These are phyloP conservation scores for Bombus terrestris DNA, from an alignment of 1,140 invertebrate genomes.

Conservation along the genomic window DNA sequence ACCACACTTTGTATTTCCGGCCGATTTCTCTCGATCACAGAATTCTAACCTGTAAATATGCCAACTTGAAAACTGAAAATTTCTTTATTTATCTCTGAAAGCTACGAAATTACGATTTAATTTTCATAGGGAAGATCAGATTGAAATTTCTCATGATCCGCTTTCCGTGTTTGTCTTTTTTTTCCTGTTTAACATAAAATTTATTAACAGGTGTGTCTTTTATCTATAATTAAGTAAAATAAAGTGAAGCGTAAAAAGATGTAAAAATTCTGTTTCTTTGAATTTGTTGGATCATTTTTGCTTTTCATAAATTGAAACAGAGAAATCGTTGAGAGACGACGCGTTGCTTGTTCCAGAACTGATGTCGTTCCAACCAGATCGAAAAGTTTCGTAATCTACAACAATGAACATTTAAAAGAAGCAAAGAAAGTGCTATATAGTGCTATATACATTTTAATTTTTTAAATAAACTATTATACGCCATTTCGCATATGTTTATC, in stretches of 20 bases:
- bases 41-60: background rate
- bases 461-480: background rate
- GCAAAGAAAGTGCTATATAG: too few species aligned
- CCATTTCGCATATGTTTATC: background rate
- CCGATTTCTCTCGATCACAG: background rate
- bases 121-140: background rate
- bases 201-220: too few species aligned
- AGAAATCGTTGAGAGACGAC: background rate
- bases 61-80: background rate
- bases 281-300: background rate
- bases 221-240: too few species aligned
- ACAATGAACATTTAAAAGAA: background rate
- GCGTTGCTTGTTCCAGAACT: background rate
- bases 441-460: background rate
- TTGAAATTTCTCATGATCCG: background rate
- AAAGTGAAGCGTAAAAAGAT: too few species aligned
- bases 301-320: background rate
- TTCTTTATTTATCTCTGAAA: background rate
- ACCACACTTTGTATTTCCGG: background rate
- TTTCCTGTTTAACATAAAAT: too few species aligned
- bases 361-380: background rate
- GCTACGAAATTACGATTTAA: background rate
- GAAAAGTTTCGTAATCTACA: background rate
- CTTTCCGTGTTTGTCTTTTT: too few species aligned
- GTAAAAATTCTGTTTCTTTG: background rate